Evolutionary conservation across 2,113 vertebrate genomes (phyloP).

Genomic region (Struthio camelus): DNA sequence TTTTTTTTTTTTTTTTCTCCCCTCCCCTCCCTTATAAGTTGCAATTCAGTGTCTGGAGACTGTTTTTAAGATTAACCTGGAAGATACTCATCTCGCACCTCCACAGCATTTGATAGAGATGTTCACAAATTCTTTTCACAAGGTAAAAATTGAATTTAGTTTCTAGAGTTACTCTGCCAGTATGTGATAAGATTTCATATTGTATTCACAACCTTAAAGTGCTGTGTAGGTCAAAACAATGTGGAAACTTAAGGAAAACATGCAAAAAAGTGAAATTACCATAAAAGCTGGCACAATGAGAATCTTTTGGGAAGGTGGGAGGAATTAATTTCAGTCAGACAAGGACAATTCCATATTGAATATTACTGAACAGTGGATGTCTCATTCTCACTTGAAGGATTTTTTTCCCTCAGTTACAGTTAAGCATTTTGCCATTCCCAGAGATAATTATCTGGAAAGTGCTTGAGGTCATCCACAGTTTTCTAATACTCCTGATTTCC

Average conservation of each 20-base stretch:
- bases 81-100: constrained; percentile 89
- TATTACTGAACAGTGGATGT: background rate
- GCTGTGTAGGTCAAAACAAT: background rate
- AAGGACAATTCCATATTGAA: background rate
- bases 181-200: background rate
- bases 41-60: constrained; percentile 98
- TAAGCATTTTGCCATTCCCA: background rate
- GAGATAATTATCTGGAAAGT: background rate
- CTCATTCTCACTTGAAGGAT: background rate
- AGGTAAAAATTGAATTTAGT: constrained; percentile 78
- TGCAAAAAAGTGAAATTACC: background rate
- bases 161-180: background rate
- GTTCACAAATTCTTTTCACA: constrained; percentile 89
- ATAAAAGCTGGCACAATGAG: background rate
- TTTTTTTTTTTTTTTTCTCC: background rate
- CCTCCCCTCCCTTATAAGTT: constrained; percentile 77
- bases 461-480: background rate
- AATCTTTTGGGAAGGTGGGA: background rate
- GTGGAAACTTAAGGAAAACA: background rate
- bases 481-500: background rate
- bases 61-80: constrained; percentile 92
- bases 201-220: background rate
- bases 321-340: constrained; percentile 3
- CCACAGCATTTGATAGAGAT: constrained; percentile 90
- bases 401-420: background rate